Percentiles rank a stretch among this genome's conserved stretches.
phyloP scores from a whole-genome alignment of 2,888 invertebrate species.

The Pandemis heparana region DNA sequence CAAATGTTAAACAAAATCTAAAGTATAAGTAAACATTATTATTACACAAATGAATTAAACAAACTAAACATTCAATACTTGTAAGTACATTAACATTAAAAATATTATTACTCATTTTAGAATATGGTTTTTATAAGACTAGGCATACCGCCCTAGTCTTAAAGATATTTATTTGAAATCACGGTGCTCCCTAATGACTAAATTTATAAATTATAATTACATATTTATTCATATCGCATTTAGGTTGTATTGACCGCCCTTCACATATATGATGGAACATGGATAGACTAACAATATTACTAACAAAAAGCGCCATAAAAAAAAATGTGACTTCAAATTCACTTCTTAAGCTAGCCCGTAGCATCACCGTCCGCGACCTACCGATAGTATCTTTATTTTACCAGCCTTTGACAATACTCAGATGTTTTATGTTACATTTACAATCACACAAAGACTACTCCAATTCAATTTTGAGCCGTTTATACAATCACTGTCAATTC shows the following conservation, averaged over 20 bases:
- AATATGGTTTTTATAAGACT: slow-evolving; percentile 43
- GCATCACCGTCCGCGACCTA: background rate
- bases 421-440: too few relatives aligned
- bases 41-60: slow-evolving; percentile 32
- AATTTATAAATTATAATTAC: slow-evolving; percentile 34
- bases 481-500: too few relatives aligned
- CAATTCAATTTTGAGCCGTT: too few relatives aligned
- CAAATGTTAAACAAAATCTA: slow-evolving; percentile 34
- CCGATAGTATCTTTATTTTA: background rate
- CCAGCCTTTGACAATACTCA: too few relatives aligned
- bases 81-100: slow-evolving; percentile 43
- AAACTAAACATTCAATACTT: slow-evolving; percentile 36
- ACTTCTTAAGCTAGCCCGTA: background rate
- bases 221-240: slow-evolving; percentile 36
- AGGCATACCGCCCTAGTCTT: slow-evolving; percentile 39
- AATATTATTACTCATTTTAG: slow-evolving; percentile 44
- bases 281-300: background rate
- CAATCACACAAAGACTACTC: too few relatives aligned
- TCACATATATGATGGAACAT: slow-evolving; percentile 9
- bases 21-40: slow-evolving; percentile 32
- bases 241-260: slow-evolving; percentile 38
- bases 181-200: slow-evolving; percentile 40
- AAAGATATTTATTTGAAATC: slow-evolving; percentile 44
- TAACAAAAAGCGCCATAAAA: background rate
- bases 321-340: background rate